These are phyloP conservation scores for Erebia epiphron DNA, from an alignment of 2,888 invertebrate species.

Conservation along the genomic window DNA sequence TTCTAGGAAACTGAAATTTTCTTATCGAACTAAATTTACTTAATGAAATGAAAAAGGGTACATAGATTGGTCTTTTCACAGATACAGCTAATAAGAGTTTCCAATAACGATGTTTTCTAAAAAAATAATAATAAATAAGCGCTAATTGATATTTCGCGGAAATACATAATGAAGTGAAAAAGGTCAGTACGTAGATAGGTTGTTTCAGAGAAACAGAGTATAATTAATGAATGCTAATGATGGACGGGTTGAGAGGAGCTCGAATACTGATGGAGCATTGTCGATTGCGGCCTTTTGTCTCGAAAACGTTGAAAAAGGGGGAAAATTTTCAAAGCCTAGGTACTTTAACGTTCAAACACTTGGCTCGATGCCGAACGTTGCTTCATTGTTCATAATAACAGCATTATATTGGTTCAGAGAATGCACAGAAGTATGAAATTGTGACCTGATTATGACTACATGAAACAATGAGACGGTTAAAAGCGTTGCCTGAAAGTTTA, in stretches of 20 bases:
- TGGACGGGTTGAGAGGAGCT: neutral
- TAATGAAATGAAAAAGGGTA: no score
- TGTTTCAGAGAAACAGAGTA: neutral
- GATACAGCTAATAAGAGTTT: no score
- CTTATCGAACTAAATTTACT: no score
- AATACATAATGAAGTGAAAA: no score
- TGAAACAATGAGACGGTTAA: neutral
- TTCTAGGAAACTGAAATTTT: no score
- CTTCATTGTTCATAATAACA: slow-evolving; percentile 14
- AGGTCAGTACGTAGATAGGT: neutral
- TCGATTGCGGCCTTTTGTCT: slow-evolving; percentile 17
- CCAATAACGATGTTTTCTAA: no score
- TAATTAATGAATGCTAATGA: slow-evolving; percentile 12
- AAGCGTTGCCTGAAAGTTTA: neutral
- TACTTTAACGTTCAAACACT: slow-evolving; percentile 11
- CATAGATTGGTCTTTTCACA: no score
- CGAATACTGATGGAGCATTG: slow-evolving; percentile 11
- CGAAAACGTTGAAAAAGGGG: slow-evolving; percentile 1
- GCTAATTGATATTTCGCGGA: no score
- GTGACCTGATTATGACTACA: neutral
- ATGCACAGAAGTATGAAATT: neutral
- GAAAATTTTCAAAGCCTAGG: slow-evolving; percentile 10
- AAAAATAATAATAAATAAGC: no score
- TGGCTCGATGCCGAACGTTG: slow-evolving; percentile 10
- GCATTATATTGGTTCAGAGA: slow-evolving; percentile 1